Evolutionary conservation across 2,888 invertebrate species (phyloP), one percentile per base, ranked within the genome.

Genomic region (Arctia plantaginis): DNA sequence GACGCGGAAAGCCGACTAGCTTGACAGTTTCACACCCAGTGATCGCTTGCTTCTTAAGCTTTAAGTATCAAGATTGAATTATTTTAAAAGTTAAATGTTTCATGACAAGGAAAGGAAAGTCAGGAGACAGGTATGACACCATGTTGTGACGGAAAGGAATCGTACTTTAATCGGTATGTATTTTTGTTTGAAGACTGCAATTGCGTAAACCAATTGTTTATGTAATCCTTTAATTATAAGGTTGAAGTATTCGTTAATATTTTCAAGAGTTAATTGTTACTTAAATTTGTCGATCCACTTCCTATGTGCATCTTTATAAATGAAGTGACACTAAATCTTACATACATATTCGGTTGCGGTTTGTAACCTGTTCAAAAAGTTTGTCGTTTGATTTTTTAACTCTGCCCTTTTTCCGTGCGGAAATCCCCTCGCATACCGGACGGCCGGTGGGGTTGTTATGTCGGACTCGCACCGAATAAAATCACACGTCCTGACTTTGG

Each of bases 21-120:
- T 75, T 73, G 81, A 75, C 77, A 71, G 79, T 82, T 83, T 80
- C 81, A 85, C 80, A 83, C 82, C 74, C 69, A 73, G 20, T 15
- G 10, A 73, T 66, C 39, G 77, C 81, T 65, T 35, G 76, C 81
- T 80, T 80, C 79, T 79, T 30, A 20, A 67, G 47, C 66, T 70
- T 73, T 55, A 41, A 73, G 55, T 69, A 51, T 64, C 47, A 51
- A 62, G 44, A 59, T 70, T 55, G 55, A 55, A 59, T 72, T 67
- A 67, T 59, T 72, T 72, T 66, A 23, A 67, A 20, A 41, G 20
- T 33, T 59, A 39, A 55, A 55, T 55, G 51, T 7, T 39, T 47
- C 30, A 65, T 15, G 23, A 12, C n/a, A 59, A 59, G 59, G 8
- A 67, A 66, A 51, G 51, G 66, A 66, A 66, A 72, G 72, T 67